Evolutionary conservation across 2,888 invertebrate genomes (phyloP).

Genomic region (Tromatobia lineatoria): DNA sequence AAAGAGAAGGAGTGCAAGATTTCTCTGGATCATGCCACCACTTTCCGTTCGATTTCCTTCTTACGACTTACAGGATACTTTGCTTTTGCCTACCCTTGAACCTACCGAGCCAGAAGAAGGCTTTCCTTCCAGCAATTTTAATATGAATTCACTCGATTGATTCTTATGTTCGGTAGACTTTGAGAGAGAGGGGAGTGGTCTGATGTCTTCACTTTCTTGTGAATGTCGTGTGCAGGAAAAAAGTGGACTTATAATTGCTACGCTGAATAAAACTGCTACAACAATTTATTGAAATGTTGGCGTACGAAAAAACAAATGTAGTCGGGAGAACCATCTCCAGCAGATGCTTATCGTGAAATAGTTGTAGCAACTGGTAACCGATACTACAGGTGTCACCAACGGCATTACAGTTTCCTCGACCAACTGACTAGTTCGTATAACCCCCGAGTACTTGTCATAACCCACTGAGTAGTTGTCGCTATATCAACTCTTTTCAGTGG

Average conservation of each 20-base stretch:
- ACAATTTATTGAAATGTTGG: background rate
- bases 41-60: slow-evolving; percentile 32
- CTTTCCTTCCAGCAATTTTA: slow-evolving; percentile 24
- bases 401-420: too few species aligned
- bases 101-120: slow-evolving; percentile 17
- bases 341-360: too few species aligned
- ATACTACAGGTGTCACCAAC: too few species aligned
- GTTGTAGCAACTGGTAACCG: too few species aligned
- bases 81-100: slow-evolving; percentile 1
- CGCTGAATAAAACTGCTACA: background rate
- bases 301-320: too few species aligned
- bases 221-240: background rate
- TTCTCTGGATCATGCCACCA: slow-evolving; percentile 24
- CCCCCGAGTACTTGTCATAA: too few species aligned
- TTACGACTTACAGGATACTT: slow-evolving; percentile 38
- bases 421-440: too few species aligned
- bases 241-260: background rate
- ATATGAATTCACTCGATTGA: slow-evolving; percentile 21
- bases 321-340: too few species aligned
- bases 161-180: background rate
- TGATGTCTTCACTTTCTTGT: background rate
- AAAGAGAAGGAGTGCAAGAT: slow-evolving; percentile 15
- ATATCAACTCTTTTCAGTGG: too few species aligned
- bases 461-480: too few species aligned
- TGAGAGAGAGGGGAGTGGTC: background rate